These are phyloP conservation scores for Perca fluviatilis DNA, from an alignment of 2,113 vertebrate species.

Conservation along the genomic window DNA sequence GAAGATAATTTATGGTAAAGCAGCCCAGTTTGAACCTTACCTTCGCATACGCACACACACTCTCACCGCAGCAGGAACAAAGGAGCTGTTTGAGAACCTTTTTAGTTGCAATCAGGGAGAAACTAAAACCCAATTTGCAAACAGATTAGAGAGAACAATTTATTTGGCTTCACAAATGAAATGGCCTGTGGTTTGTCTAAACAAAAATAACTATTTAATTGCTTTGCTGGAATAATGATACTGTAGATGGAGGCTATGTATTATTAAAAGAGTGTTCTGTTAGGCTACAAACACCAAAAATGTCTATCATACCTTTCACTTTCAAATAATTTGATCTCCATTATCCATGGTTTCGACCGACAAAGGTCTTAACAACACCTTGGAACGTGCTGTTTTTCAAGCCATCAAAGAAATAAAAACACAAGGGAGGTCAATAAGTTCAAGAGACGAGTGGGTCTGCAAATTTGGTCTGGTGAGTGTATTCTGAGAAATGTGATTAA, in stretches of 20 bases:
- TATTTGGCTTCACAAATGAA: conserved; percentile 9
- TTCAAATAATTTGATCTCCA: not conserved
- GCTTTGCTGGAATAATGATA: conserved; percentile 16
- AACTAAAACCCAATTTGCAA: conserved; percentile 3
- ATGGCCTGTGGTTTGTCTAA: conserved; percentile 22
- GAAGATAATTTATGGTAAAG: not conserved
- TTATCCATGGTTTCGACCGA: not conserved
- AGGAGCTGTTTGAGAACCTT: not conserved
- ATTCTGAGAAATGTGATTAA: too few species aligned
- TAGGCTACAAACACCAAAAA: not conserved
- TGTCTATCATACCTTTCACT: not conserved
- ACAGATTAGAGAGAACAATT: conserved; percentile 27
- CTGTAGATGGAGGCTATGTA: not conserved
- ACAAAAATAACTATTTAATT: not conserved
- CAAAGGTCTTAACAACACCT: too few species aligned
- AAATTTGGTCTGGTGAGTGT: too few species aligned
- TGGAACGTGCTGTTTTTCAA: not conserved
- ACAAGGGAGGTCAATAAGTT: not conserved
- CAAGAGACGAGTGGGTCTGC: not conserved
- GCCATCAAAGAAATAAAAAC: not conserved
- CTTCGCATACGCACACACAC: not conserved
- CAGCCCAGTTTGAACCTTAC: not conserved
- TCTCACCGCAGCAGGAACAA: conserved; percentile 13
- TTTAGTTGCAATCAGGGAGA: not conserved
- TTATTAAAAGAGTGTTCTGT: not conserved